Percentiles rank a stretch among this genome's conserved stretches.
phyloP scores from a whole-genome alignment of 1,140 invertebrate genomes.

The Saccostrea echinata region DNA sequence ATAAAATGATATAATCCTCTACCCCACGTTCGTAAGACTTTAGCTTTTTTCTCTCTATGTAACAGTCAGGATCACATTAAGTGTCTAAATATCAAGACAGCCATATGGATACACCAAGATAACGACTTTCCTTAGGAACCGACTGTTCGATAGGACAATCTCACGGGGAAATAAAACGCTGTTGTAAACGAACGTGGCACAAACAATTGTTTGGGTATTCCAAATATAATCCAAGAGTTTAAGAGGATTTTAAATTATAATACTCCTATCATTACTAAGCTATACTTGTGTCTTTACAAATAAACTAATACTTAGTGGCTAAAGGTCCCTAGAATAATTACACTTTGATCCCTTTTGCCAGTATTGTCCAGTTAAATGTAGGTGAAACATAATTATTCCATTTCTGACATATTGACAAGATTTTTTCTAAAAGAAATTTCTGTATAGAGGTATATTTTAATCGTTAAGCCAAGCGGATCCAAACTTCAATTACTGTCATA shows the following conservation, averaged over 20 bases:
- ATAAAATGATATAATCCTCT: conserved; percentile 1
- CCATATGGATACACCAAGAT: background rate
- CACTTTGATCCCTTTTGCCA: background rate
- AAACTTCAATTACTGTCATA: background rate
- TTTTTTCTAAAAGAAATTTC: conserved; percentile 5
- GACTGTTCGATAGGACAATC: background rate
- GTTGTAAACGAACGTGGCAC: background rate
- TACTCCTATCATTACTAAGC: background rate
- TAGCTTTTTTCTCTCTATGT: background rate
- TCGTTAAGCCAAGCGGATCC: background rate
- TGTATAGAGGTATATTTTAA: background rate
- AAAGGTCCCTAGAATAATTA: background rate
- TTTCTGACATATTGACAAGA: background rate
- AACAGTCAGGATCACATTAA: background rate
- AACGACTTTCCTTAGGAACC: background rate
- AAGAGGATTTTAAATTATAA: conserved; percentile 8
- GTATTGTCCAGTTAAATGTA: conserved; percentile 10
- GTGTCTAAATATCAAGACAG: background rate
- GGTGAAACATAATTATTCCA: background rate
- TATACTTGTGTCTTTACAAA: background rate
- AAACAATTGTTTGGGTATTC: conserved; percentile 4
- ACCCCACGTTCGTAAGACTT: background rate
- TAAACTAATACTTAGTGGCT: background rate
- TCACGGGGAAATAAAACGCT: background rate
- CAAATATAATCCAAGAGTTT: conserved; percentile 17